These are phyloP conservation scores for Noctua pronuba DNA, from an alignment of 2,888 invertebrate genomes.

Conservation along the genomic window DNA sequence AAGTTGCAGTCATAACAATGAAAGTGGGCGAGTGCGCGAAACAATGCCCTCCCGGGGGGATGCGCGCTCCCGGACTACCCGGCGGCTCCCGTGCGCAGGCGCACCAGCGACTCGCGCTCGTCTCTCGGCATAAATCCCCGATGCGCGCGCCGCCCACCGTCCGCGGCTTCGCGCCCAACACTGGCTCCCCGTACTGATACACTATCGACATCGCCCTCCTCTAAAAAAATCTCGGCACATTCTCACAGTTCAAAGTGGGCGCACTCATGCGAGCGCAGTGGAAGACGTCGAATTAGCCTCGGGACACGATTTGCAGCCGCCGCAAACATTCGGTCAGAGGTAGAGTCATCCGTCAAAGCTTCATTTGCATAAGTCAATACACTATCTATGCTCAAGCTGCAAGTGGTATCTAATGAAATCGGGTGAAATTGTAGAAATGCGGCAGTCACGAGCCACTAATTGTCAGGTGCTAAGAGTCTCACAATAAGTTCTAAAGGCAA, in stretches of 20 bases:
- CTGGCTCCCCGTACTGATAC: slow-evolving; percentile 75
- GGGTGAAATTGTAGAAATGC: slow-evolving; percentile 62
- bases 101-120: slow-evolving; percentile 43
- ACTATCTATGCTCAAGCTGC: slow-evolving; percentile 14
- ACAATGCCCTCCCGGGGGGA: slow-evolving; percentile 77
- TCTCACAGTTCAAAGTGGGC: slow-evolving; percentile 72
- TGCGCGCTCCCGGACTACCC: slow-evolving; percentile 71
- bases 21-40: slow-evolving; percentile 73
- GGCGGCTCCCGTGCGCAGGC: slow-evolving; percentile 68
- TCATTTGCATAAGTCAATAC: slow-evolving; percentile 50
- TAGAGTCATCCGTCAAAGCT: slow-evolving; percentile 44
- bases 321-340: slow-evolving; percentile 66
- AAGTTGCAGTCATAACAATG: slow-evolving; percentile 76
- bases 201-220: slow-evolving; percentile 76
- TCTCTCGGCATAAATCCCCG: slow-evolving; percentile 61
- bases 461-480: slow-evolving; percentile 74
- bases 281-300: slow-evolving; percentile 71
- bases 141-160: slow-evolving; percentile 73
- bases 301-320: slow-evolving; percentile 75
- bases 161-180: slow-evolving; percentile 77
- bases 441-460: slow-evolving; percentile 74
- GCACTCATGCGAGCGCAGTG: slow-evolving; percentile 62
- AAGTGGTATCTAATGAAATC: slow-evolving; percentile 39
- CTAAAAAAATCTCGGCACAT: slow-evolving; percentile 74
- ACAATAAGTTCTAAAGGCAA: slow-evolving; percentile 71